phyloP scores from a whole-genome alignment of 2,113 vertebrate genomes.

The Orthonyx spaldingii region DNA sequence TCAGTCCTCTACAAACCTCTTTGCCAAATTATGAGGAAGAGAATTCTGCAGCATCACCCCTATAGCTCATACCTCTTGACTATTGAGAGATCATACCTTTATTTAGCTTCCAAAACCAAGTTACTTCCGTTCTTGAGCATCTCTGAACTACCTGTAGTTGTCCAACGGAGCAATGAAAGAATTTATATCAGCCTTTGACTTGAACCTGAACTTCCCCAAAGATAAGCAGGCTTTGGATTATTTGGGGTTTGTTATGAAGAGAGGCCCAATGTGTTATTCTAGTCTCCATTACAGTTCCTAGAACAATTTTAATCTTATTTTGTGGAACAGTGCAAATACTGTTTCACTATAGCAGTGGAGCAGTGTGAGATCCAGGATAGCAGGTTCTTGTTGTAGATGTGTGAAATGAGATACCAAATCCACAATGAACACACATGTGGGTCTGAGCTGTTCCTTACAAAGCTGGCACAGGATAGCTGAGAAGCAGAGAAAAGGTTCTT shows the following conservation, averaged over 20 bases:
- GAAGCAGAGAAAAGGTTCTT: background rate
- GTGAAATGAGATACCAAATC: background rate
- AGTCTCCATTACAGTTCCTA: background rate
- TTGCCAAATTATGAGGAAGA: background rate
- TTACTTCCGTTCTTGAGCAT: background rate
- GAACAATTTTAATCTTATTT: background rate
- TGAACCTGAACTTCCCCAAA: background rate
- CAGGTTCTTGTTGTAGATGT: background rate
- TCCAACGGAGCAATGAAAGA: background rate
- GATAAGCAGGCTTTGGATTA: background rate
- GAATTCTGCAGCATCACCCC: background rate
- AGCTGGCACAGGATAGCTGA: background rate
- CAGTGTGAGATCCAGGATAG: background rate
- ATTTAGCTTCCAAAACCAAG: background rate
- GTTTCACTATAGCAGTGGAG: background rate
- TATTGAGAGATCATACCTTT: background rate
- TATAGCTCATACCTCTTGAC: background rate
- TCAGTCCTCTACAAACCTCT: background rate
- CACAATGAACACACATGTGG: background rate
- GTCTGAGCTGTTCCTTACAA: background rate
- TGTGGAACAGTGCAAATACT: background rate
- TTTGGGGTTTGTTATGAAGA: background rate
- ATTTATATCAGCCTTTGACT: background rate
- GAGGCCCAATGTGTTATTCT: background rate
- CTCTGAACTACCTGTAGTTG: background rate